phyloP scores from a whole-genome alignment of 2,797 vertebrate genomes.

The Salmo trutta region DNA sequence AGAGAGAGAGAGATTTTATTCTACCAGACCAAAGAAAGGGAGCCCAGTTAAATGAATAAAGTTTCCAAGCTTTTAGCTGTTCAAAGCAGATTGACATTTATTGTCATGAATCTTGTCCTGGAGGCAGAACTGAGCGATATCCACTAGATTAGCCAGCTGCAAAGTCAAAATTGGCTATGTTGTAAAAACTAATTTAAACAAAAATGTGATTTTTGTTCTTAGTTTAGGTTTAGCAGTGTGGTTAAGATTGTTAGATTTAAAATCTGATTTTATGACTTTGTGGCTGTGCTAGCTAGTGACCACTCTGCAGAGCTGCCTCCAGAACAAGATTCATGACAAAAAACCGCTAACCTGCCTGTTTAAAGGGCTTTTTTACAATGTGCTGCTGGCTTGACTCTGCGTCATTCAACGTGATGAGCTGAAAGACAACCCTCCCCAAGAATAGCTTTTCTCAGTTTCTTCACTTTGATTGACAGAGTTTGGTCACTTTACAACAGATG shows the following conservation, averaged over 20 bases:
- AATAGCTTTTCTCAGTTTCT: slow-evolving; percentile 3
- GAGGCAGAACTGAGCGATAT: too few species aligned
- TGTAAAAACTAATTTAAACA: too few species aligned
- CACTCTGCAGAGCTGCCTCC: too few species aligned
- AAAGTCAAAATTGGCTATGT: too few species aligned
- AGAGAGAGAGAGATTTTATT: not conserved
- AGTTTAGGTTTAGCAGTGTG: too few species aligned
- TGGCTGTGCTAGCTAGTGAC: too few species aligned
- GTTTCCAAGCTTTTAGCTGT: not conserved
- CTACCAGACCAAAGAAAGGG: not conserved
- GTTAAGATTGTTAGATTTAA: too few species aligned
- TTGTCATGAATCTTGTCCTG: too few species aligned
- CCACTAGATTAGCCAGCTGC: too few species aligned
- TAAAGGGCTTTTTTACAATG: slow-evolving; percentile 14
- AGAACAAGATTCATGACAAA: too few species aligned
- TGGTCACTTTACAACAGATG: slow-evolving; percentile 19
- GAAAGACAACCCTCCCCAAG: slow-evolving; percentile 13
- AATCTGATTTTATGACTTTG: too few species aligned
- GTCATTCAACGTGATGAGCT: not conserved
- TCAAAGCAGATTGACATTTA: not conserved
- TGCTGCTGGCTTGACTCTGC: not conserved
- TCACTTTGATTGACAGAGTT: slow-evolving; percentile 4
- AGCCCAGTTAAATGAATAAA: not conserved
- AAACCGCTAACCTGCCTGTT: not conserved
- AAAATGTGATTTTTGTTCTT: too few species aligned